phyloP scores from a whole-genome alignment of 2,888 invertebrate genomes.

The Drosophila colorata region DNA sequence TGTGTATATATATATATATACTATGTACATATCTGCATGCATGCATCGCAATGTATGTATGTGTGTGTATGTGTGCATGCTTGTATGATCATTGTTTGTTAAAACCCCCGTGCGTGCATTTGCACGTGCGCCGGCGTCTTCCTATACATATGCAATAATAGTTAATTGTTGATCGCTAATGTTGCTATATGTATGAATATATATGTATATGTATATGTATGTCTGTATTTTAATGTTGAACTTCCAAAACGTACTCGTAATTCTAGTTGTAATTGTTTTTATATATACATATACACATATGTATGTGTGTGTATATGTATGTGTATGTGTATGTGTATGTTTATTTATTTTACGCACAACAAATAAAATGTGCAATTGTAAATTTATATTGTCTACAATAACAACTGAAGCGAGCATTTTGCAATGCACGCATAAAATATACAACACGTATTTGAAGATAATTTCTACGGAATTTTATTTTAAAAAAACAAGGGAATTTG shows the following conservation, averaged over 20 bases:
- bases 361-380: constrained; percentile 70
- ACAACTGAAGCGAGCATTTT: constrained; percentile 13
- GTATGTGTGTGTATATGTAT: constrained; percentile 24
- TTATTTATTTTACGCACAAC: constrained; percentile 70
- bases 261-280: constrained; percentile 63
- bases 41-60: background rate
- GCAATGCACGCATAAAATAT: constrained; percentile 27
- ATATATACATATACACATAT: constrained; percentile 25
- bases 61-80: constrained; percentile 16
- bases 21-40: background rate
- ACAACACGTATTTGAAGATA: constrained; percentile 42
- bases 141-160: constrained; percentile 83
- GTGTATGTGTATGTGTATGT: constrained; percentile 49
- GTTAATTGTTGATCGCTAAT: constrained; percentile 65
- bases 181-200: constrained; percentile 58
- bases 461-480: background rate
- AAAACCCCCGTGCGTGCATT: constrained; percentile 37
- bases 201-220: constrained; percentile 24
- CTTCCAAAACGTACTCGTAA: constrained; percentile 67
- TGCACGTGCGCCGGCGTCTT: constrained; percentile 71
- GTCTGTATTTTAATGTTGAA: constrained; percentile 73
- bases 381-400: constrained; percentile 51
- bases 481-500: background rate
- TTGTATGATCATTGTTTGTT: constrained; percentile 52
- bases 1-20: constrained; percentile 4